Conservation (phyloP, 1,140 invertebrate genomes). For the Cataglyphis hispanica region DNA sequence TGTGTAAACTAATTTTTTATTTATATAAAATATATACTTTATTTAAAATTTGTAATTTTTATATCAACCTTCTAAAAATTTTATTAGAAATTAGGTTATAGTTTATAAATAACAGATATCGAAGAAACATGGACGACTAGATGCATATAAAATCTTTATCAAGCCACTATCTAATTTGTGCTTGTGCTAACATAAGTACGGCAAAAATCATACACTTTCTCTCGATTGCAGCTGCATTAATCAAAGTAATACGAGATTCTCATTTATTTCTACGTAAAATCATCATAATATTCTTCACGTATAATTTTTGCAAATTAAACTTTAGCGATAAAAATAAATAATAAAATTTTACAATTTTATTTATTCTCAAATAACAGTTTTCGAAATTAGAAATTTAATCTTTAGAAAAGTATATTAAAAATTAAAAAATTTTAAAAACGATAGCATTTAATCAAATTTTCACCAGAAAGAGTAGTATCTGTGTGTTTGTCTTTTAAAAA, state of each 20-base stretch:
- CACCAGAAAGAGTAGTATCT: background rate
- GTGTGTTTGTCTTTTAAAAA: background rate
- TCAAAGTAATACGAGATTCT: conserved; percentile 2
- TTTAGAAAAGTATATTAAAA: background rate
- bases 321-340: background rate
- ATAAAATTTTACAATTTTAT: background rate
- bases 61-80: background rate
- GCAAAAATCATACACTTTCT: background rate
- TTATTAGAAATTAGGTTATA: background rate
- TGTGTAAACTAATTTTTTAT: no score
- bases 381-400: background rate
- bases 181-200: background rate
- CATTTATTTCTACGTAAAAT: background rate
- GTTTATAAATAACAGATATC: background rate
- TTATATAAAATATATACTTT: background rate
- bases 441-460: background rate
- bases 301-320: background rate
- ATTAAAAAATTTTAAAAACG: conserved; percentile 3
- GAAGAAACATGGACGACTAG: background rate
- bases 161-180: conserved; percentile 6
- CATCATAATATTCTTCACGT: background rate
- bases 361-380: background rate
- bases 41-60: conserved; percentile 2
- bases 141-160: background rate
- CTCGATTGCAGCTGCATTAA: background rate